Percentiles rank a stretch among this genome's conserved stretches.
These are phyloP conservation scores for Lontra canadensis DNA, from an alignment of 2,113 vertebrate genomes.

Conservation along the genomic window DNA sequence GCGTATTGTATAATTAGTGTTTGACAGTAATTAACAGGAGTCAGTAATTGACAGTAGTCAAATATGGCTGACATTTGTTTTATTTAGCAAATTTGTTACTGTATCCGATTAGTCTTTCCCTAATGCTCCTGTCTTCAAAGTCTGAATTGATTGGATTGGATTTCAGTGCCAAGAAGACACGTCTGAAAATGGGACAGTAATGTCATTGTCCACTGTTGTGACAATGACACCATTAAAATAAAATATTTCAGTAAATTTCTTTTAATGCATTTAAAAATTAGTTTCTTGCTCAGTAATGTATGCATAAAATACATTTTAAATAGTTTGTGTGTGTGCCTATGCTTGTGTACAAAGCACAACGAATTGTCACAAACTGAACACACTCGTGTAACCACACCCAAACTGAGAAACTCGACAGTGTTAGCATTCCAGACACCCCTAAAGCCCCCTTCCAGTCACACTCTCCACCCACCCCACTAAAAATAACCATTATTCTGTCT, in stretches of 20 bases:
- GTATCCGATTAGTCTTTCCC: slow-evolving; percentile 16
- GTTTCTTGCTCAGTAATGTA: not conserved
- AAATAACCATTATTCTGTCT: not conserved
- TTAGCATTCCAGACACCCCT: not conserved
- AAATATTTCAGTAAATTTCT: not conserved
- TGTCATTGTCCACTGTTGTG: not conserved
- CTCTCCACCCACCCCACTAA: not conserved
- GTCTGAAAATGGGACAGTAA: not conserved
- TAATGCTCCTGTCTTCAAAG: slow-evolving; percentile 55
- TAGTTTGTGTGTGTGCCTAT: not conserved
- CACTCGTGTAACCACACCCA: not conserved
- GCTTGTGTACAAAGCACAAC: not conserved
- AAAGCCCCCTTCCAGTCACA: not conserved
- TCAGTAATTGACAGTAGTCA: slow-evolving; percentile 43
- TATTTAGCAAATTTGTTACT: slow-evolving; percentile 56
- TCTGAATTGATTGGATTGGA: slow-evolving; percentile 45
- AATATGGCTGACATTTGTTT: slow-evolving; percentile 56
- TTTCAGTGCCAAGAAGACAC: slow-evolving; percentile 32
- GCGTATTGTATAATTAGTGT: slow-evolving; percentile 45
- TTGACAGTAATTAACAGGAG: slow-evolving; percentile 39
- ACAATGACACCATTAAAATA: not conserved
- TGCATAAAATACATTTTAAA: not conserved
- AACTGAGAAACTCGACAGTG: not conserved
- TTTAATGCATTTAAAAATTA: not conserved
- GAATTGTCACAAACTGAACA: not conserved